Base-by-base conservation (phyloP, 2,113 vertebrate species). In the Hippocampus zosterae region DNA sequence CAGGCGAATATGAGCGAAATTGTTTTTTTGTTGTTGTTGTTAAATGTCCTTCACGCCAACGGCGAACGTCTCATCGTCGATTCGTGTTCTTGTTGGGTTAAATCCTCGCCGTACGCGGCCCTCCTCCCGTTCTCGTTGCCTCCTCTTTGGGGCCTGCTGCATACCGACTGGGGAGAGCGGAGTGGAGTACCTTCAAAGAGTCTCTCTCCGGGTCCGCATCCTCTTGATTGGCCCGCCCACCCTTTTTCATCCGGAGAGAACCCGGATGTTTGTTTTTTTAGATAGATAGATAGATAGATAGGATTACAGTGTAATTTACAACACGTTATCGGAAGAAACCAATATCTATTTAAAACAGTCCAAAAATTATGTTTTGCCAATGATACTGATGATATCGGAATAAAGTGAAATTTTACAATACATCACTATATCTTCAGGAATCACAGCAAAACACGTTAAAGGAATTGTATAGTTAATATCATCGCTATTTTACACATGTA, bases 141-240 rank as follows among this genome's bases (percentile, higher is more conserved):
- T 79, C 74, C 79, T 79, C 11, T 60, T 5, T 29, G 8, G 57
- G 82, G 63, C 73, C 87, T 85, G 92, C 88, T 92, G 91, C 94
- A 94, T 93, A 88, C 88, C 86, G 90, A 88, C 89, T 83, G 67
- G 70, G 61, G 16, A 60, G 23, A 67, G 69, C 78, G 75, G 16
- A 13, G 68, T 72, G 10, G 55, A 60, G 68, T 59, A 44, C 50
- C 19, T 42, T 46, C 68, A 8, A 40, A 68, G 46, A 46, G 52
- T 60, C 61, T 69, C 73, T 57, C 65, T 42, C 84, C 48, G 69
- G 52, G 11, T 5, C 68, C n/a, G 46, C 23, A 41, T 40, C 73
- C 70, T n/a, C 2, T 68, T 46, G 63, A 65, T 65, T 3, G n/a
- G 13, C 23, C 63, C 63, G 65, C 65, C 55, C 50, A 64, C n/a